Evolutionary conservation across 2,113 vertebrate species (phyloP).

Genomic region (Ageneiosus marmoratus): DNA sequence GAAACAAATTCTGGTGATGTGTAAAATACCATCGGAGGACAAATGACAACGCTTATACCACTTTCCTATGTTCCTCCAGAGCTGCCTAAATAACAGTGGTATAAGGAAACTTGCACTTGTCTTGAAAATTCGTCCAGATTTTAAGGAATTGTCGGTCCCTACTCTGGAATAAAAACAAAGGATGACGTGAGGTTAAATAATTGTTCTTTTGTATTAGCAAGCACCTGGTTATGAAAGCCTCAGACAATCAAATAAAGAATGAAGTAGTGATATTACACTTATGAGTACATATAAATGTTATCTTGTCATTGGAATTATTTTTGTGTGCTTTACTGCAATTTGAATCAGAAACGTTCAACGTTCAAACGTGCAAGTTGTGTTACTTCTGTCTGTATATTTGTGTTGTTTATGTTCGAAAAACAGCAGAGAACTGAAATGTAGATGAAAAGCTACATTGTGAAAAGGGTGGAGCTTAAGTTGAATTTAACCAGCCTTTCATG

Average conservation of each 20-base stretch:
- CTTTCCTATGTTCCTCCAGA: background rate
- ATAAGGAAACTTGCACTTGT: slow-evolving; percentile 30
- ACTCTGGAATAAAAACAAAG: background rate
- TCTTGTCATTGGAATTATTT: background rate
- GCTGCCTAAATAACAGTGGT: slow-evolving; percentile 19
- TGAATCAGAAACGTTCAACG: slow-evolving; percentile 16
- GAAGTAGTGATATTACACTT: slow-evolving; percentile 4
- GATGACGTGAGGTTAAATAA: background rate
- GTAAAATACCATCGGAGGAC: slow-evolving; percentile 88
- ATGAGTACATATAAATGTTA: background rate
- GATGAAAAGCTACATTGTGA: background rate
- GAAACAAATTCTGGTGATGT: slow-evolving; percentile 96
- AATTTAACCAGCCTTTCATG: background rate
- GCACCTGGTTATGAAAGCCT: background rate
- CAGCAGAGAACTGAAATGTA: background rate
- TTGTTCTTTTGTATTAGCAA: background rate
- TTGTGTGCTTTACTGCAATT: slow-evolving; percentile 10
- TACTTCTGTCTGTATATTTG: background rate
- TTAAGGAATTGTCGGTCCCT: background rate
- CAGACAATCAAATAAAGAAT: slow-evolving; percentile 24
- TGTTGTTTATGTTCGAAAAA: background rate
- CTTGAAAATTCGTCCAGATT: slow-evolving; percentile 5
- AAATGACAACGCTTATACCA: slow-evolving; percentile 74
- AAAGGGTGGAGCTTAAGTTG: background rate
- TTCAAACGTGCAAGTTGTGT: slow-evolving; percentile 23